Base-by-base conservation (phyloP, 2,113 vertebrate genomes). In the Heloderma charlesbogerti region DNA sequence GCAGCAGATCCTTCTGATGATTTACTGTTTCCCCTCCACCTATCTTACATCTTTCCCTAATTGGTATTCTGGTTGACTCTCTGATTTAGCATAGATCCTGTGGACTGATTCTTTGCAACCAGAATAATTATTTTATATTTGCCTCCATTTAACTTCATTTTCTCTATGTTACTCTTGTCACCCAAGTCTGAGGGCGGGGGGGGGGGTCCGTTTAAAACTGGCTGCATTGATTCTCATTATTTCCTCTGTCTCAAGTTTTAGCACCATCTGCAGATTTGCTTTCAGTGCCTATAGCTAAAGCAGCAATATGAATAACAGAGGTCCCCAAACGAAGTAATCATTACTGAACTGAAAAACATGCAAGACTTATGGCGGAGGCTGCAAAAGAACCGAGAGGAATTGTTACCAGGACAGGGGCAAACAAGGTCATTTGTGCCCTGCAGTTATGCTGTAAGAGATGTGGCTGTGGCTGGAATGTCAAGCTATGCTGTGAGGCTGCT, bases 101-200 rank as follows among this genome's bases (percentile, higher is more conserved):
- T n/a, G 83, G 81, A 20, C 78, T 92, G 80, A 48, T 72, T 92
- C 87, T 88, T 89, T 92, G 60, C 7, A 63, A 18, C 15, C 87
- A 89, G 74, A 79, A 88, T 72, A 93, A 87, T 94, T 91, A 92
- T 92, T 93, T 92, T 91, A 89, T 82, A 91, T 94, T 88, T 92
- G 48, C 66, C 66, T 91, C 92, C 74, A 88, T 91, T 94, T 91
- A 92, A 88, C 71, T 75, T 91, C 66, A 88, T 82, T 60, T 89
- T 75, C 3, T 54, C n/a, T 43, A 37, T 51, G 12, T 67, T 91
- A 86, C 43, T 82, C 63, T 82, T 92, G 25, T 88, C 72, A 60
- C 54, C 81, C 83, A 84, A 79, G 63, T 40, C 43, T 13, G 48
- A 8, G 48, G 48, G 48, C 8, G 48, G 48, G 8, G 45, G 37